Base-by-base conservation (phyloP, 2,797 vertebrate species). In the Scleropages formosus region DNA sequence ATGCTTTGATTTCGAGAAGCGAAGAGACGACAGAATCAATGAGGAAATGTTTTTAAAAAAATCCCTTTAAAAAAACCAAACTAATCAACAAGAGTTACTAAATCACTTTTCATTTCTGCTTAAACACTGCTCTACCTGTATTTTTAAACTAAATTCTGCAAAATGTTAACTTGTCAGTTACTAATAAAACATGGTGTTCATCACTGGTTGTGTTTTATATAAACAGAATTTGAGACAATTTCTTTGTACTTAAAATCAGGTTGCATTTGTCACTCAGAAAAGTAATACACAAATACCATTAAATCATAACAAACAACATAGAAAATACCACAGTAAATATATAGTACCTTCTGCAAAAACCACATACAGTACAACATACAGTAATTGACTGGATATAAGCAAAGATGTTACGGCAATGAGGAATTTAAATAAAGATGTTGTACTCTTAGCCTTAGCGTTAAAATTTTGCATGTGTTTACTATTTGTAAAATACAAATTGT, bases 401-500 rank as follows among this genome's bases (percentile, higher is more conserved):
- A 15, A 13, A 66, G 64, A 74, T 64, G 44, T 66, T 65, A 27
- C 47, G 8, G 47, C 53, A 44, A 58, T 12, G 26, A 10, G 7
- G 47, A 56, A 53, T 47, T 75, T 24, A 39, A 74, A 75, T 65
- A 75, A 65, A 65, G 22, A 65, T 74, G 72, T 64, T 18, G 18
- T 73, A 31, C 72, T 49, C 15, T 72, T 72, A 24, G 31, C 31
- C 27, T 13, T 11, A 51, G 46, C 66, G n/a, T 51, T 69, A 22
- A 16, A 46, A 69, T 69, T 69, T 10, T 69, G 67, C 20, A 69
- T 6, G 31, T 6, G 31, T 6, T 53, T 13, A 22, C 31, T 46
- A 20, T 18, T 60, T 75, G 44, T 60, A 20, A 27, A 59, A 27
- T 27, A 68, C 56, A 61, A 75, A 46, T 65, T 56, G 10, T 26